Conservation (phyloP, 2,888 invertebrate species). For the Cantharis rustica region DNA sequence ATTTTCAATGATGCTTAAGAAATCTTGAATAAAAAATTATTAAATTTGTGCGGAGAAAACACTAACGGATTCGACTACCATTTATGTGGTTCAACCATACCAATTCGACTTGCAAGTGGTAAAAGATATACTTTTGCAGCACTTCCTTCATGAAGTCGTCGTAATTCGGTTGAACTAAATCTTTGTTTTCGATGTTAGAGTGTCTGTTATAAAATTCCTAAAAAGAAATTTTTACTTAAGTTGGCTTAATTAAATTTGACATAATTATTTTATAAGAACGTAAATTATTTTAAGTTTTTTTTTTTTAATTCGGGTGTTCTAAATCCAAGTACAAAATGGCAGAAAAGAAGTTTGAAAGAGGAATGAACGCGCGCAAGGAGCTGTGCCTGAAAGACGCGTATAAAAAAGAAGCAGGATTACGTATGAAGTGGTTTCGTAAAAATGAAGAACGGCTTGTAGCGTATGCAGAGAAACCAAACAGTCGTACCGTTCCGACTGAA, state of each 20-base stretch:
- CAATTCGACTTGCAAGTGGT: slow-evolving; percentile 44
- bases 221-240: background rate
- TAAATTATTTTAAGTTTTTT: background rate
- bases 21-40: background rate
- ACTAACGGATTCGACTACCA: slow-evolving; percentile 1
- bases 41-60: background rate
- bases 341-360: slow-evolving; percentile 4
- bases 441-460: slow-evolving; percentile 49
- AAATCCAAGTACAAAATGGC: slow-evolving; percentile 12
- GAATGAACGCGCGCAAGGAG: slow-evolving; percentile 17
- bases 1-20: background rate
- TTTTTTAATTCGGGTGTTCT: background rate
- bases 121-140: slow-evolving; percentile 40
- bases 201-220: slow-evolving; percentile 44
- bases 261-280: background rate
- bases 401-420: slow-evolving; percentile 48
- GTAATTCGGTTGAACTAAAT: slow-evolving; percentile 38
- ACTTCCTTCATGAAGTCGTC: slow-evolving; percentile 42
- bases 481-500: slow-evolving; percentile 43
- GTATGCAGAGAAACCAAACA: slow-evolving; percentile 41
- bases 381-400: slow-evolving; percentile 36
- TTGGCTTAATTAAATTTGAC: background rate
- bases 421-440: slow-evolving; percentile 51
- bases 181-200: slow-evolving; percentile 32
- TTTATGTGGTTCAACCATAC: slow-evolving; percentile 41